Conservation (phyloP, 2,888 invertebrate genomes). For the Archaeoteleia sp. region DNA sequence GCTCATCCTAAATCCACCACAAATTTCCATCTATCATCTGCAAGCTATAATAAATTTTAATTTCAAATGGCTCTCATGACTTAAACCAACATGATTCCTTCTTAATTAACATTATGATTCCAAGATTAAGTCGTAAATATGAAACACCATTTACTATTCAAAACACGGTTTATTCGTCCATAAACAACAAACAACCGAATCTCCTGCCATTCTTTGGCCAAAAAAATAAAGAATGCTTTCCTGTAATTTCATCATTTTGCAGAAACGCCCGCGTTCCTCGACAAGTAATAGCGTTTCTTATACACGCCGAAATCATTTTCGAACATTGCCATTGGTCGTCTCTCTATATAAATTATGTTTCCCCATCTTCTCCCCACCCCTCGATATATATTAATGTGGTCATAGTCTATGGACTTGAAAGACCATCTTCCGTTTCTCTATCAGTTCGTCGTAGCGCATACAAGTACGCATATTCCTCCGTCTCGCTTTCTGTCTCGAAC, state of each 20-base stretch:
- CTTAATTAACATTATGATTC: no score
- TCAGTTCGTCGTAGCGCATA: conserved; percentile 24
- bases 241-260: conserved; percentile 25
- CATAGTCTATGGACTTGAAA: conserved; percentile 11
- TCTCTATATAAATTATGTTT: conserved; percentile 39
- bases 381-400: conserved; percentile 37
- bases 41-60: no score
- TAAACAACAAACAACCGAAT: no score
- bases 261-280: conserved; percentile 11
- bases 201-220: conserved; percentile 15
- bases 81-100: no score
- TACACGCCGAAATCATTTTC: conserved; percentile 26
- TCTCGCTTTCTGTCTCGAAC: conserved; percentile 39
- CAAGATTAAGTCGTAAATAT: no score
- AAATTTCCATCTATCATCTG: no score
- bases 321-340: conserved; percentile 23
- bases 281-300: conserved; percentile 30
- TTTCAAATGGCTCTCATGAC: no score
- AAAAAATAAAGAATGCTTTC: conserved; percentile 39
- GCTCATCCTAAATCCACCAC: no score
- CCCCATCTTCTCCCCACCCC: no score
- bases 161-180: no score
- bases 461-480: conserved; percentile 11
- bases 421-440: conserved; percentile 41
- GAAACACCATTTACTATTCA: no score